Base-by-base conservation (phyloP, 2,888 invertebrate species). In the Aplocera efformata region DNA sequence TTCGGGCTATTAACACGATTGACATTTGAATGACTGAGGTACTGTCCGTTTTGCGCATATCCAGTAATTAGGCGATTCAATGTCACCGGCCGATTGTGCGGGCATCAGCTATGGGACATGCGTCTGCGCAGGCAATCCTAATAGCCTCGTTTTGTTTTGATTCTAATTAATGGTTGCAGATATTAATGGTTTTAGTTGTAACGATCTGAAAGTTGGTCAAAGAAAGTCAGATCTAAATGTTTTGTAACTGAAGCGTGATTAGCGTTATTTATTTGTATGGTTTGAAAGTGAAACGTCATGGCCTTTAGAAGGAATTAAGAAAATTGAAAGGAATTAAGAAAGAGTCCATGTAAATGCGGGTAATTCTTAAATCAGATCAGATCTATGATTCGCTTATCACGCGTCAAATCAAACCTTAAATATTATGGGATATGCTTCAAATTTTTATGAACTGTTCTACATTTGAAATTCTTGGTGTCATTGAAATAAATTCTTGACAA, bases 21-120 rank as follows among this genome's bases (percentile, higher is more conserved):
- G 81, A 76, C 79, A 59, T 63, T 53, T 79, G 78, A 81, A 81
- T 78, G 74, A 69, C 54, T 60, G 40, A 50, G 52, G 48, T 52
- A 56, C 56, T 57, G 52, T 50, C 48, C 54, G 57, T 60, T 65
- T 59, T 61, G 64, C 62, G 58, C 54, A 60, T 56, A 62, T 65
- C 59, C 58, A 63, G 73, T 72, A 76, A 80, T 81, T 79, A 79
- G 77, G 67, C 67, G 64, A 64, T 69, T 72, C 79, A 79, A 72
- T 77, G 79, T 77, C 78, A 70, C 60, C 58, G 53, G 50, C 33
- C 60, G 52, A 61, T 66, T 67, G 73, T 66, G 66, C 67, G 62
- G 72, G 64, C 60, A 48, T 62, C 17, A 21, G 28, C 53, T 48
- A 49, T 48, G 53, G 61, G 60, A 59, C 61, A 49, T 56, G 48